Base-by-base conservation (phyloP, 2,888 invertebrate species). In the Polyommatus icarus region DNA sequence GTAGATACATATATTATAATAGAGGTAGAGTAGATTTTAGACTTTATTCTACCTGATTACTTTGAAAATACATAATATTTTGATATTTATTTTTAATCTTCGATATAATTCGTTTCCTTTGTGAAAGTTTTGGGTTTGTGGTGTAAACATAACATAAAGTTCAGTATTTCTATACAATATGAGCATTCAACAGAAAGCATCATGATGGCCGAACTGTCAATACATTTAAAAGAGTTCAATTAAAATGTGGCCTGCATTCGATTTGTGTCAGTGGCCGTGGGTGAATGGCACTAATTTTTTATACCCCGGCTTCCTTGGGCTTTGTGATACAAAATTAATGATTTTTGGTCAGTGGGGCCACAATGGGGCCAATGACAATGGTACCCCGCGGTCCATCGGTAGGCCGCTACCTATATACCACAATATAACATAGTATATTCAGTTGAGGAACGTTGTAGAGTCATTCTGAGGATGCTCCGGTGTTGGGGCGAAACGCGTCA, bases 271-370 rank as follows among this genome's bases (percentile, higher is more conserved):
- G 88, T 90, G 91, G 91, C 91, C 92, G 92, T 84, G 84, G 84
- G 87, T 92, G 89, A 92, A 93, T 92, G 88, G 82, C 85, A 87
- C 88, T 89, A 89, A 89, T 90, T 92, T 93, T 91, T 87, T 91
- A 71, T 82, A 84, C 85, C 89, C 91, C 92, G 94, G 91, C 93
- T 92, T 92, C 93, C 88, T 86, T 67, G 29, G 67, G 91, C 93
- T 92, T 94, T 94, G 94, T 93, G 92, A 88, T 92, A 90, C 87
- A 90, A 91, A 93, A 94, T 94, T 94, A 94, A 94, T 94, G 94
- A 93, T 93, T 94, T 93, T 91, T 91, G 91, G 93, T 90, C 92
- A 91, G 91, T 88, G 89, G 90, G 88, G 82, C 83, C 86, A 93
- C 92, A 93, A 93, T 89, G 86, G 89, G 76, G 76, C 78, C 85